Percentiles rank a stretch among this genome's conserved stretches.
These are phyloP conservation scores for Hypanus sabinus DNA, from an alignment of 2,113 vertebrate genomes.

Conservation along the genomic window DNA sequence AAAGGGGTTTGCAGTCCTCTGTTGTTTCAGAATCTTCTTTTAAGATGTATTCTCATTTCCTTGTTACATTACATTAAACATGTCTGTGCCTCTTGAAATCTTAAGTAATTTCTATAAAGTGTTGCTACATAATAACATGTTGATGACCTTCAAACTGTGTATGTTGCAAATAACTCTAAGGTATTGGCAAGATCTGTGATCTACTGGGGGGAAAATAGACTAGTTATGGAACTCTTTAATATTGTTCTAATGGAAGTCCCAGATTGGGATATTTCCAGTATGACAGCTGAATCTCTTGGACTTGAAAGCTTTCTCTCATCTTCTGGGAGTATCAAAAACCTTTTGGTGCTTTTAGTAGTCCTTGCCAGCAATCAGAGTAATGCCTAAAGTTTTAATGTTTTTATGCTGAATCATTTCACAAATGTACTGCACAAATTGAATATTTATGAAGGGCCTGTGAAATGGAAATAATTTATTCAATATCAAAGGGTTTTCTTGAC, in stretches of 20 bases:
- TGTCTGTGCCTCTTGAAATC: not conserved
- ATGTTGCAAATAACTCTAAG: not conserved
- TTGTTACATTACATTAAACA: not conserved
- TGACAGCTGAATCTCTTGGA: not conserved
- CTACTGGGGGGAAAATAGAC: not conserved
- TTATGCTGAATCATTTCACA: not conserved
- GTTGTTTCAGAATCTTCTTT: not conserved
- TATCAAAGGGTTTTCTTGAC: not conserved
- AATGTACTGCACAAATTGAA: not conserved
- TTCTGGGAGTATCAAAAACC: not conserved
- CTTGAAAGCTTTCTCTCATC: not conserved
- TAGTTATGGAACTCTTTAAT: not conserved
- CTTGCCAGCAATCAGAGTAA: not conserved
- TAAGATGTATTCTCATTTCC: not conserved
- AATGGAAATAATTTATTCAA: not conserved
- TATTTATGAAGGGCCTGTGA: not conserved
- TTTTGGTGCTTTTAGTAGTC: slow-evolving; percentile 2
- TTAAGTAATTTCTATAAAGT: not conserved
- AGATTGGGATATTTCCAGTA: not conserved
- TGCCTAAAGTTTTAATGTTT: not conserved
- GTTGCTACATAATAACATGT: not conserved
- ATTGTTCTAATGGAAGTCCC: not conserved
- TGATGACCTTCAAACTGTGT: not conserved
- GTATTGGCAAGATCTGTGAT: not conserved
- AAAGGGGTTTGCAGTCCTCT: not conserved